These are phyloP conservation scores for Rhombomys opimus DNA, from an alignment of 2,113 vertebrate species.

Conservation along the genomic window DNA sequence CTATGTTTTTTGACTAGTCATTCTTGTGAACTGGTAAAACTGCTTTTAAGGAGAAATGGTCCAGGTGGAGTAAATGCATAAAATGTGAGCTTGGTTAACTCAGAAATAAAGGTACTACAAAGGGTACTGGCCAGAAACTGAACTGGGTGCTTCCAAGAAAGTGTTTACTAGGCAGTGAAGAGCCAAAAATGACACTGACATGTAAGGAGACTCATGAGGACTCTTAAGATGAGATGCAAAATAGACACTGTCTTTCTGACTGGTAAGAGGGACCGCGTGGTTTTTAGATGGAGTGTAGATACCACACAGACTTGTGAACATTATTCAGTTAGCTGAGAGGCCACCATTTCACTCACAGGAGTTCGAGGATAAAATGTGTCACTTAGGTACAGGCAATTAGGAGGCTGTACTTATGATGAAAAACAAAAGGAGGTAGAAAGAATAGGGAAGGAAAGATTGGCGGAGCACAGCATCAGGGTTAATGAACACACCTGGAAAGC, in stretches of 20 bases:
- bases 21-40: not conserved
- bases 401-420: constrained; percentile 32
- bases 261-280: not conserved
- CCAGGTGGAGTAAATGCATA: constrained; percentile 37
- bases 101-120: not conserved
- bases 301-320: not conserved
- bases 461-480: constrained; percentile 10
- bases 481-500: not conserved
- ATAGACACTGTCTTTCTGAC: not conserved
- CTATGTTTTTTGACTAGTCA: constrained; percentile 37
- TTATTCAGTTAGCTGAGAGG: constrained; percentile 7
- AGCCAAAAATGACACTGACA: constrained; percentile 37
- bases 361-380: constrained; percentile 23
- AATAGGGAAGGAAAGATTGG: not conserved
- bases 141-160: constrained; percentile 33
- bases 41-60: constrained; percentile 22
- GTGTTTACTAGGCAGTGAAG: constrained; percentile 48
- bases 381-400: constrained; percentile 51
- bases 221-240: constrained; percentile 28
- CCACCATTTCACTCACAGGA: not conserved
- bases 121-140: constrained; percentile 19
- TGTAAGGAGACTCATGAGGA: not conserved
- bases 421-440: constrained; percentile 39
- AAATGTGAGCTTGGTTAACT: not conserved
- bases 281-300: not conserved